Conservation (phyloP, 2,113 vertebrate species). For the Lipotes vexillifer region DNA sequence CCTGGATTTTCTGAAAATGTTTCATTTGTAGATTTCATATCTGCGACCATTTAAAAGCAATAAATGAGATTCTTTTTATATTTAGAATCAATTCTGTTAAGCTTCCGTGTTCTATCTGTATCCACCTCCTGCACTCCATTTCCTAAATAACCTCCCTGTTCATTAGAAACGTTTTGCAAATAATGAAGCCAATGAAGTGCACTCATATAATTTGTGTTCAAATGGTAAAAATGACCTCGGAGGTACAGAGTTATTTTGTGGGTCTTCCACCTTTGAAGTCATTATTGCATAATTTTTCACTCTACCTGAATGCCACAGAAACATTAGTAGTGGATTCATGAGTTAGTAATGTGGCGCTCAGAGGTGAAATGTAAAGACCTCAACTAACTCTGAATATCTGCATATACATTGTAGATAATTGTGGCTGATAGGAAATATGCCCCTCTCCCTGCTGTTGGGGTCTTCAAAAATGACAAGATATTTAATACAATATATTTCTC, state of each 20-base stretch:
- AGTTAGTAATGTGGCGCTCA: slow-evolving; percentile 76
- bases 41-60: slow-evolving; percentile 20
- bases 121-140: slow-evolving; percentile 42
- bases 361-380: slow-evolving; percentile 79
- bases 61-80: slow-evolving; percentile 11
- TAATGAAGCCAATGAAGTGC: slow-evolving; percentile 46
- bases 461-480: slow-evolving; percentile 30
- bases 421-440: slow-evolving; percentile 22
- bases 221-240: slow-evolving; percentile 70
- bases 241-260: slow-evolving; percentile 67
- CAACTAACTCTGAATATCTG: slow-evolving; percentile 75
- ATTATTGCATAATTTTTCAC: slow-evolving; percentile 75
- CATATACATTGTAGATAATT: slow-evolving; percentile 75
- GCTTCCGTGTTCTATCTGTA: not conserved
- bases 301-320: slow-evolving; percentile 55
- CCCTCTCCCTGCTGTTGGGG: not conserved
- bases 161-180: slow-evolving; percentile 53
- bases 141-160: slow-evolving; percentile 38
- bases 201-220: slow-evolving; percentile 63
- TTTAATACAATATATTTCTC: slow-evolving; percentile 49
- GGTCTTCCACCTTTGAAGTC: slow-evolving; percentile 69
- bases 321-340: slow-evolving; percentile 63
- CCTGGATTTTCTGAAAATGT: not conserved
- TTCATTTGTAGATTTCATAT: not conserved
- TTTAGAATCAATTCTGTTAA: slow-evolving; percentile 19